These are phyloP conservation scores for Patagioenas fasciata DNA, from an alignment of 2,113 vertebrate genomes.

Conservation along the genomic window DNA sequence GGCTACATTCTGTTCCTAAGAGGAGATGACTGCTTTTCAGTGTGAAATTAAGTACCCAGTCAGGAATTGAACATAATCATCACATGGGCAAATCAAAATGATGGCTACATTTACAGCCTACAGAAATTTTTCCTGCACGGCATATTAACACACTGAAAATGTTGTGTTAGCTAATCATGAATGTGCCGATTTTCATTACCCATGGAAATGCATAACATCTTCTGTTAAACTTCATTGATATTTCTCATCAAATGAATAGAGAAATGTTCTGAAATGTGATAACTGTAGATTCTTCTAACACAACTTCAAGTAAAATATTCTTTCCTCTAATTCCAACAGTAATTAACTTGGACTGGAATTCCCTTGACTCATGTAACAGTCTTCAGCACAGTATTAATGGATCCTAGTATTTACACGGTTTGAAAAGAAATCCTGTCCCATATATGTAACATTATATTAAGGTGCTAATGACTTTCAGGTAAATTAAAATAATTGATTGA, in stretches of 20 bases:
- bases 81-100: slow-evolving; percentile 52
- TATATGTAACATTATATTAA: not conserved
- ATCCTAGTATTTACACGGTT: slow-evolving; percentile 15
- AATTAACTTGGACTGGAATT: slow-evolving; percentile 70
- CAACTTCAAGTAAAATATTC: slow-evolving; percentile 44
- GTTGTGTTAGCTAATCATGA: slow-evolving; percentile 59
- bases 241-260: slow-evolving; percentile 51
- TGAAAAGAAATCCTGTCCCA: not conserved
- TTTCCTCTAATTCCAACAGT: slow-evolving; percentile 61
- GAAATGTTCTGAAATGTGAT: slow-evolving; percentile 17
- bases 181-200: slow-evolving; percentile 44
- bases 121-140: slow-evolving; percentile 55
- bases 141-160: slow-evolving; percentile 49
- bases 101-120: slow-evolving; percentile 64
- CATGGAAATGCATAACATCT: slow-evolving; percentile 34
- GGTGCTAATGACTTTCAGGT: slow-evolving; percentile 27
- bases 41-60: slow-evolving; percentile 54
- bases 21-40: slow-evolving; percentile 34
- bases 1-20: not conserved
- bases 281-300: slow-evolving; percentile 37
- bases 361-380: slow-evolving; percentile 47
- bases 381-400: slow-evolving; percentile 48
- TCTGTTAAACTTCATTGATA: slow-evolving; percentile 55
- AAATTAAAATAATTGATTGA: slow-evolving; percentile 41
- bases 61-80: slow-evolving; percentile 61